Evolutionary conservation across 1,140 invertebrate species (phyloP).

Genomic region (Drosophila lini): DNA sequence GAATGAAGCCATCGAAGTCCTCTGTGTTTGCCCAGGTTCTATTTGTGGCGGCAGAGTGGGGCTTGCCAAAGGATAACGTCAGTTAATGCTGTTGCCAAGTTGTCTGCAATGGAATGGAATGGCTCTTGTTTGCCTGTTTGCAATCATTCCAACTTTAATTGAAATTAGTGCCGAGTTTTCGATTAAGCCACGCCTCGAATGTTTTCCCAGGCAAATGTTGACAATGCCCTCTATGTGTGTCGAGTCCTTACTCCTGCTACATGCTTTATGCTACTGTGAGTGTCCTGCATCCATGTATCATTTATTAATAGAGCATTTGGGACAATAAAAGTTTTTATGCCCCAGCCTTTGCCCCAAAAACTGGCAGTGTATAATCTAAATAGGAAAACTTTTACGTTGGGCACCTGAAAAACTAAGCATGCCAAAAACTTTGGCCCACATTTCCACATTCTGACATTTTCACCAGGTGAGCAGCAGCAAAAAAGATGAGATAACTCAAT

Average conservation of each 20-base stretch:
- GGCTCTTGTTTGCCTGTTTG: conserved; percentile 44
- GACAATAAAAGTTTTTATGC: conserved; percentile 45
- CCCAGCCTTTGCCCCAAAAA: conserved; percentile 3
- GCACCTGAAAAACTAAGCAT: conserved; percentile 34
- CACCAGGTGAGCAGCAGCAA: conserved; percentile 8
- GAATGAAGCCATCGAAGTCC: conserved; percentile 41
- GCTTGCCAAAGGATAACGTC: conserved; percentile 17
- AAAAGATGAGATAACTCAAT: conserved; percentile 63
- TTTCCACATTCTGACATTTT: conserved; percentile 5
- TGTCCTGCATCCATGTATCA: conserved; percentile 39
- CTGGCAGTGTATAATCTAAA: conserved; percentile 54
- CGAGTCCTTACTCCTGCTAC: conserved; percentile 2
- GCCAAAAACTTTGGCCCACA: conserved; percentile 34
- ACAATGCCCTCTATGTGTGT: conserved; percentile 10
- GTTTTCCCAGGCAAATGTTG: conserved; percentile 52
- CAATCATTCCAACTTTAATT: conserved; percentile 73
- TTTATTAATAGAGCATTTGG: conserved; percentile 56
- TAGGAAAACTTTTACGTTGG: conserved; percentile 46
- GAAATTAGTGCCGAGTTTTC: conserved; percentile 77
- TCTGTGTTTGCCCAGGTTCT: conserved; percentile 51
- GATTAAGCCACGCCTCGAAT: conserved; percentile 56
- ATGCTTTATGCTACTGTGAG: conserved; percentile 4
- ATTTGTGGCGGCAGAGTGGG: conserved; percentile 26
- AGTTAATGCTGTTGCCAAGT: conserved; percentile 67
- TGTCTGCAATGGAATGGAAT: conserved; percentile 36